A percentile compares a stretch with the other conserved stretches of the same genome.
These are phyloP conservation scores for Danio tinwini DNA, from an alignment of 2,797 vertebrate genomes.

Conservation along the genomic window DNA sequence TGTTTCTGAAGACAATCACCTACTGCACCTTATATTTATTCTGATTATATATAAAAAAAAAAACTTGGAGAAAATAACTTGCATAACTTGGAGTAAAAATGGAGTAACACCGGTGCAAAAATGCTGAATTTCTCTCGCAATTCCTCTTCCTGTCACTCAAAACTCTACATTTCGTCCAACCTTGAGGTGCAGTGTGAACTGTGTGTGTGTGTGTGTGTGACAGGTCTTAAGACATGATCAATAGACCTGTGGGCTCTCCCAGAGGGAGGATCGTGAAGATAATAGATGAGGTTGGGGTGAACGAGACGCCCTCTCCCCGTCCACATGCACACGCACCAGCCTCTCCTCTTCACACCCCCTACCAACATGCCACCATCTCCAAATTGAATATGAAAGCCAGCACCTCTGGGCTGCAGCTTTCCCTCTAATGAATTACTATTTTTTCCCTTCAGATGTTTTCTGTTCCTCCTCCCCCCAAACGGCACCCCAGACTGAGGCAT, in stretches of 20 bases:
- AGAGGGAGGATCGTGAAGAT: constrained; percentile 72
- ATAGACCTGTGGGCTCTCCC: constrained; percentile 72
- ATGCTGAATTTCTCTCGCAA: neutral
- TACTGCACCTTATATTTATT: neutral
- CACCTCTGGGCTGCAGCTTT: constrained; percentile 66
- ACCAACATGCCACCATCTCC: constrained; percentile 76
- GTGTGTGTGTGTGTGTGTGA: constrained; percentile 29
- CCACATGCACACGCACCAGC: constrained; percentile 10
- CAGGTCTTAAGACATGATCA: constrained; percentile 75
- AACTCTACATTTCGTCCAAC: neutral
- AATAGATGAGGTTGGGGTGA: constrained; percentile 80
- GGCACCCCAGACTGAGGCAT: constrained; percentile 58
- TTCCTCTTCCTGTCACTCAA: constrained; percentile 3
- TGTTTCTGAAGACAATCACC: too few species aligned
- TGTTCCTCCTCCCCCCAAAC: constrained; percentile 47
- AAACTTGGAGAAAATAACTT: too few species aligned
- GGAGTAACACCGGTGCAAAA: neutral
- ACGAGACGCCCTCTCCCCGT: constrained; percentile 60
- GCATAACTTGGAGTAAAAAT: neutral
- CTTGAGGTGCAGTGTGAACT: constrained; percentile 9
- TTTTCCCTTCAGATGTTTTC: constrained; percentile 73
- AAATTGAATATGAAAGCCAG: constrained; percentile 79
- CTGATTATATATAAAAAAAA: neutral
- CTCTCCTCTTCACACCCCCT: constrained; percentile 66
- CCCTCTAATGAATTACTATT: constrained; percentile 79